Percentiles rank a stretch among this genome's conserved stretches.
Evolutionary conservation across 2,113 vertebrate species (phyloP).

Genomic region (Microcebus griseorufus): DNA sequence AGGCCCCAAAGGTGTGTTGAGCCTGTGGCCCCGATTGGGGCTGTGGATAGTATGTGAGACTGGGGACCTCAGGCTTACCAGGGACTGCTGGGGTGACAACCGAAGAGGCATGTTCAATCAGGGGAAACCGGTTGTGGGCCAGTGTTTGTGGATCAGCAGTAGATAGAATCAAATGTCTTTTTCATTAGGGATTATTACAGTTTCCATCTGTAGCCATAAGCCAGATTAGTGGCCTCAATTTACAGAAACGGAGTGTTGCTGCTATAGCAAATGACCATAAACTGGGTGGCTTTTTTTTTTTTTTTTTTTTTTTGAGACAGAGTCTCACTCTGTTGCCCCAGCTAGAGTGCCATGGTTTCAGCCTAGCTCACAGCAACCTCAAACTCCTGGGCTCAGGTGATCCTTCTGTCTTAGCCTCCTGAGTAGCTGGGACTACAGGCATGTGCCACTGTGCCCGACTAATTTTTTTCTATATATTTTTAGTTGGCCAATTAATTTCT

Average conservation of each 20-base stretch:
- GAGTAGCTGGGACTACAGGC: too few species aligned
- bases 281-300: too few species aligned
- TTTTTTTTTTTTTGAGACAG: too few species aligned
- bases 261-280: background rate
- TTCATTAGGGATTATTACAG: background rate
- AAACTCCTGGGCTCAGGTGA: too few species aligned
- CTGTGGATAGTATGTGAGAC: background rate
- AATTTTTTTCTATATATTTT: too few species aligned
- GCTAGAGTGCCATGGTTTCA: too few species aligned
- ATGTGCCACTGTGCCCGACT: accelerated
- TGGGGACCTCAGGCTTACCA: background rate
- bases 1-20: background rate
- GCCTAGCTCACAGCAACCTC: too few species aligned
- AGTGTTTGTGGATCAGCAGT: background rate
- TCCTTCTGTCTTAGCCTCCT: too few species aligned
- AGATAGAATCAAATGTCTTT: background rate
- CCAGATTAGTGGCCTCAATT: background rate
- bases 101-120: background rate
- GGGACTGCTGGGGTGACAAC: accelerated
- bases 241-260: background rate
- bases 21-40: background rate
- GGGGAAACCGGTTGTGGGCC: accelerated
- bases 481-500: too few species aligned
- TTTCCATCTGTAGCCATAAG: background rate
- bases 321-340: too few species aligned